phyloP scores from a whole-genome alignment of 2,888 invertebrate genomes.

The Drepana falcataria region DNA sequence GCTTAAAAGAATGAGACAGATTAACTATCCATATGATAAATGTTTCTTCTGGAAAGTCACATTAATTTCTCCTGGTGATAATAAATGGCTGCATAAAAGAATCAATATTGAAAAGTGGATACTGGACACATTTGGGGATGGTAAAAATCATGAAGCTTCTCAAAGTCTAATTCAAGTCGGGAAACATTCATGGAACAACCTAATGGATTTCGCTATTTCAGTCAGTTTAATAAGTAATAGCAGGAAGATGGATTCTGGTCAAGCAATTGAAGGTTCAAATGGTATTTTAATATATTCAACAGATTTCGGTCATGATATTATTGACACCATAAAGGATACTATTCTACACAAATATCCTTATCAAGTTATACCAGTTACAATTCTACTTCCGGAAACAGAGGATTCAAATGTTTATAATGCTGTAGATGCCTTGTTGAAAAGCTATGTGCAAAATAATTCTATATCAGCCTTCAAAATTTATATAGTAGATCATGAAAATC shows the following conservation, averaged over 20 bases:
- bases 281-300: conserved; percentile 57
- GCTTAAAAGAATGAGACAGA: conserved; percentile 70
- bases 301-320: conserved; percentile 40
- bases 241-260: conserved; percentile 27
- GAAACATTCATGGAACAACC: conserved; percentile 68
- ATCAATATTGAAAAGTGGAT: conserved; percentile 71
- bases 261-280: conserved; percentile 66
- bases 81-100: conserved; percentile 59
- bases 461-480: conserved; percentile 61
- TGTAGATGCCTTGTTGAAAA: conserved; percentile 38
- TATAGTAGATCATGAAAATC: conserved; percentile 40
- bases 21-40: conserved; percentile 58
- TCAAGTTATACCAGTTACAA: conserved; percentile 60
- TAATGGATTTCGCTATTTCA: conserved; percentile 70
- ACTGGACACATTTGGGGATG: conserved; percentile 62
- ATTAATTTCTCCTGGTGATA: conserved; percentile 75
- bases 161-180: conserved; percentile 54
- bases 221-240: conserved; percentile 49
- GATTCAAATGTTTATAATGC: conserved; percentile 22
- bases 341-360: conserved; percentile 57
- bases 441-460: conserved; percentile 38
- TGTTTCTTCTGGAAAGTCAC: conserved; percentile 81
- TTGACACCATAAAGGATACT: conserved; percentile 42
- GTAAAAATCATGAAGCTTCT: conserved; percentile 47
- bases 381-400: conserved; percentile 46